Evolutionary conservation across 2,113 vertebrate species (phyloP).

Genomic region (Paedocypris sp.): DNA sequence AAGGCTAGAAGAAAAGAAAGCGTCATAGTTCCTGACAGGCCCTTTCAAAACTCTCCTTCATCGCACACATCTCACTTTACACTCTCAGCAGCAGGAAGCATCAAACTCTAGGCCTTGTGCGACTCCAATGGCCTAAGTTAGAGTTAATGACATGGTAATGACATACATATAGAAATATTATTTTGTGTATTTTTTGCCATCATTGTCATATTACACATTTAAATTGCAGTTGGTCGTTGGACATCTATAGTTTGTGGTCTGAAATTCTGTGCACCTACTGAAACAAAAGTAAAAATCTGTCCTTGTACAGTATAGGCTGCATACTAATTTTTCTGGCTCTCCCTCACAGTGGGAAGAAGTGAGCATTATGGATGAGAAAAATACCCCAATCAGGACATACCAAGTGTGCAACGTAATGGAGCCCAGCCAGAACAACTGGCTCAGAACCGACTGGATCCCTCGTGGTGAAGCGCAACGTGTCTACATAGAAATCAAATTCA

Average conservation of each 20-base stretch:
- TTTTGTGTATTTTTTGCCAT: conserved; percentile 18
- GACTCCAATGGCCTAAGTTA: conserved; percentile 8
- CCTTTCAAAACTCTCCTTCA: conserved; percentile 36
- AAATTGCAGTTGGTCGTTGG: conserved; percentile 8
- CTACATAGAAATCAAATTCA: conserved; percentile 97
- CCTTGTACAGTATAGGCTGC: background rate
- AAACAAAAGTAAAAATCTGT: background rate
- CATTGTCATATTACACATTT: background rate
- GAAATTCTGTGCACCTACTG: conserved; percentile 22
- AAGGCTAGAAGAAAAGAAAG: conserved; percentile 42
- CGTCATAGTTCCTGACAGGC: conserved; percentile 45
- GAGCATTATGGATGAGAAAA: conserved; percentile 70
- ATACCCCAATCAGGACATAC: conserved; percentile 65
- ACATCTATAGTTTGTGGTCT: background rate
- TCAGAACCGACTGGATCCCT: conserved; percentile 95
- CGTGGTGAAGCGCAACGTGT: conserved; percentile 89
- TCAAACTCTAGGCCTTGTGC: conserved; percentile 42
- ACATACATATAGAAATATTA: too few species aligned
- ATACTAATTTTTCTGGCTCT: conserved; percentile 1
- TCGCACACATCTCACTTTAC: conserved; percentile 45
- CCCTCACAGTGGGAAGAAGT: conserved; percentile 63
- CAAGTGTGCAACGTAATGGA: conserved; percentile 98
- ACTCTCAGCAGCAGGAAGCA: conserved; percentile 74
- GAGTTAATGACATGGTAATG: background rate
- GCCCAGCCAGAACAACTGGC: conserved; percentile 93